phyloP scores from a whole-genome alignment of 2,113 vertebrate genomes.

The Pantherophis guttatus region DNA sequence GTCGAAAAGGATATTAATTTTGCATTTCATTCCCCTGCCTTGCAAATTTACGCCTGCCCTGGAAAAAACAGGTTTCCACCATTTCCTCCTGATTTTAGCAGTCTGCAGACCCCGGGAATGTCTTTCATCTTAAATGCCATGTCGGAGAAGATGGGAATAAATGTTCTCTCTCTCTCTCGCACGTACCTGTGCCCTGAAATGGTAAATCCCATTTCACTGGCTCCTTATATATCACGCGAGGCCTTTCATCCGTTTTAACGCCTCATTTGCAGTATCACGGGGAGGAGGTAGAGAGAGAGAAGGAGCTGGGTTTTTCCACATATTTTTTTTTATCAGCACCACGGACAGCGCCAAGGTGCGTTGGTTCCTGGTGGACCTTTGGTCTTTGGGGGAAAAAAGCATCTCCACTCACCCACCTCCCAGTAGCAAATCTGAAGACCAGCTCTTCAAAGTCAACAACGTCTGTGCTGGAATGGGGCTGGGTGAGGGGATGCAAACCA shows the following conservation, averaged over 20 bases:
- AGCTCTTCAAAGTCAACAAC: constrained; percentile 18
- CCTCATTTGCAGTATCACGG: not conserved
- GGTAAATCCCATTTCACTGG: not conserved
- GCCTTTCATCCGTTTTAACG: not conserved
- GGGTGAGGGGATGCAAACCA: constrained; percentile 11
- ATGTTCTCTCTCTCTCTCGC: not conserved
- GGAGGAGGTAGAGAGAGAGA: not conserved
- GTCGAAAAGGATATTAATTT: not conserved
- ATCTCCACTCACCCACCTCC: constrained; percentile 27
- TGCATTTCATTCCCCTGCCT: not conserved
- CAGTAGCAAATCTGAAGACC: constrained; percentile 8
- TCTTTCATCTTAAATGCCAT: not conserved
- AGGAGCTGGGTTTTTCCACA: no score
- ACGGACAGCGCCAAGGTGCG: not conserved
- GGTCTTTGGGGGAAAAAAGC: not conserved
- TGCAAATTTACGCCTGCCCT: not conserved
- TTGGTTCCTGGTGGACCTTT: not conserved
- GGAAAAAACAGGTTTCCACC: not conserved
- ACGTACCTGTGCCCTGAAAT: not conserved
- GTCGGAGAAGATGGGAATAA: not conserved
- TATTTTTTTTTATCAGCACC: constrained; percentile 19
- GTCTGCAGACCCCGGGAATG: not conserved
- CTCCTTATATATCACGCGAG: not conserved
- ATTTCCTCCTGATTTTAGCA: not conserved
- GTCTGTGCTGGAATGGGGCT: constrained; percentile 3